Evolutionary conservation across 2,113 vertebrate genomes (phyloP).

Genomic region (Riparia riparia): DNA sequence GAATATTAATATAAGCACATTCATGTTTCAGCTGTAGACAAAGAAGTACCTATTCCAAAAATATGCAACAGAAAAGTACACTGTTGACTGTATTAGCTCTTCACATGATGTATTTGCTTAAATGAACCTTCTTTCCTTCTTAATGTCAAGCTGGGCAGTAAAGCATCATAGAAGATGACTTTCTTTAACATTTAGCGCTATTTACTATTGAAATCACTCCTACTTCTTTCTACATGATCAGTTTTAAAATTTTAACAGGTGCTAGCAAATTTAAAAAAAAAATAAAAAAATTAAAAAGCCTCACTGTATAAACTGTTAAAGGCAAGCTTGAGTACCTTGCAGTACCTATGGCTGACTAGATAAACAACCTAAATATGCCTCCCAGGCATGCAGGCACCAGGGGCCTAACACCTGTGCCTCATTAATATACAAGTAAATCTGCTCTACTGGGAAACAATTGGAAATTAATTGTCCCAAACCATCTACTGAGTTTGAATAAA

Average conservation of each 20-base stretch:
- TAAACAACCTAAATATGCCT: slow-evolving; percentile 87
- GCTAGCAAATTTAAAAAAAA: slow-evolving; percentile 78
- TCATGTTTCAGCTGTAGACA: slow-evolving; percentile 75
- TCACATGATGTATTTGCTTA: slow-evolving; percentile 70
- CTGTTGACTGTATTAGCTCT: slow-evolving; percentile 65
- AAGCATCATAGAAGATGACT: slow-evolving; percentile 75
- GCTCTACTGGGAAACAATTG: slow-evolving; percentile 86
- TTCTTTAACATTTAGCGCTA: slow-evolving; percentile 77
- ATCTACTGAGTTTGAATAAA: slow-evolving; percentile 84
- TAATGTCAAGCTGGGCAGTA: slow-evolving; percentile 76
- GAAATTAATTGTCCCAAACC: slow-evolving; percentile 90
- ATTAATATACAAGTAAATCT: slow-evolving; percentile 88
- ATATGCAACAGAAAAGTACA: slow-evolving; percentile 60
- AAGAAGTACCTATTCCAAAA: slow-evolving; percentile 75
- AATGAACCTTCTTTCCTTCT: slow-evolving; percentile 75
- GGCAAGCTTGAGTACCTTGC: slow-evolving; percentile 82
- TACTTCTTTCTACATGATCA: slow-evolving; percentile 81
- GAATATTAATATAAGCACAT: slow-evolving; percentile 79
- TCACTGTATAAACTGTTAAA: slow-evolving; percentile 83
- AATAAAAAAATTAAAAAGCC: slow-evolving; percentile 76
- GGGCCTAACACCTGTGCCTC: slow-evolving; percentile 88
- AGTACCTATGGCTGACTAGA: slow-evolving; percentile 83
- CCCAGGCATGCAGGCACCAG: slow-evolving; percentile 82
- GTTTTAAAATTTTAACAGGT: slow-evolving; percentile 86
- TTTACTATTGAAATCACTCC: slow-evolving; percentile 77